A percentile compares a stretch with the other conserved stretches of the same genome.
Evolutionary conservation across 2,888 invertebrate genomes (phyloP).

Genomic region (Apotomis capreana): DNA sequence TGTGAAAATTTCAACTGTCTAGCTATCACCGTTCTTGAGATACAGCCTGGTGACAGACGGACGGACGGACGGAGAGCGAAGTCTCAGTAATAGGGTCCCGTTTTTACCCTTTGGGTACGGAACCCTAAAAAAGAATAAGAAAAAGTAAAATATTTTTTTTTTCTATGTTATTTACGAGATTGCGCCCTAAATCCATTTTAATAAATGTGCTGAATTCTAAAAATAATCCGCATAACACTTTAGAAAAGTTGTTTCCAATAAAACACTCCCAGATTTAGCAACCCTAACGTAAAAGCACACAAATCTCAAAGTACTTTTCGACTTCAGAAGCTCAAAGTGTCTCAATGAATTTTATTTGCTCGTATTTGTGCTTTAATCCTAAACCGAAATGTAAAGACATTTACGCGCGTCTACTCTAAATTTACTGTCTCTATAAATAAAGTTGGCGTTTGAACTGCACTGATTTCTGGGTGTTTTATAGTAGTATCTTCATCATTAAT

Average conservation of each 20-base stretch:
- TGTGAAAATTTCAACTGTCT: too few relatives aligned
- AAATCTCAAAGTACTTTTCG: constrained; percentile 7
- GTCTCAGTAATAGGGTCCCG: too few relatives aligned
- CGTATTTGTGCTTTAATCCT: constrained; percentile 2
- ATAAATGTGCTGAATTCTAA: background rate
- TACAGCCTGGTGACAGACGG: too few relatives aligned
- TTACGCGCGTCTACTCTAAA: background rate
- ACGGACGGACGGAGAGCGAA: too few relatives aligned
- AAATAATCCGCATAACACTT: background rate
- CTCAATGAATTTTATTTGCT: constrained; percentile 16
- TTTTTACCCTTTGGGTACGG: too few relatives aligned
- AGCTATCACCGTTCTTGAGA: too few relatives aligned
- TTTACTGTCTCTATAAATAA: constrained; percentile 1
- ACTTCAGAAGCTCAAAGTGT: constrained; percentile 5
- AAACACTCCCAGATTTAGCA: background rate
- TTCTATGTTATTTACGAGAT: too few relatives aligned
- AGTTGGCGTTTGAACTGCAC: constrained; percentile 33
- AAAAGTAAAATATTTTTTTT: too few relatives aligned
- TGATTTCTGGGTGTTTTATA: constrained; percentile 43
- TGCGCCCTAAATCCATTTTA: background rate
- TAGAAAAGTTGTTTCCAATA: background rate
- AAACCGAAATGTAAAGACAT: constrained; percentile 8
- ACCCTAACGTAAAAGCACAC: background rate
- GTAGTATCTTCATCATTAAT: constrained; percentile 58
- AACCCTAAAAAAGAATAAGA: too few relatives aligned